Conservation (phyloP, 2,113 vertebrate genomes). For the Hydrochoerus hydrochaeris region DNA sequence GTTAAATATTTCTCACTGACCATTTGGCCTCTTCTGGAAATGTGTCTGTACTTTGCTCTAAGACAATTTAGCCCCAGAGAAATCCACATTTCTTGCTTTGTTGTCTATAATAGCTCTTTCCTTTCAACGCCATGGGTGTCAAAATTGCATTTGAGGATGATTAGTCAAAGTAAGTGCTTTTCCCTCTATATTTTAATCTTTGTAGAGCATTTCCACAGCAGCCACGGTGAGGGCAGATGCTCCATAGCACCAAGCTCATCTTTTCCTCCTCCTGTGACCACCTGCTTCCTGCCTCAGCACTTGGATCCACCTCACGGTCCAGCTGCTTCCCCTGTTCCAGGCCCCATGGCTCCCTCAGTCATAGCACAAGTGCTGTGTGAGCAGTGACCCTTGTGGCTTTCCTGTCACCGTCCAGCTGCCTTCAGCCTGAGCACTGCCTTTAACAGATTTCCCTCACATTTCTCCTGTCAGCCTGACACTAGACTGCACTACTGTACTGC, state of each 20-base stretch:
- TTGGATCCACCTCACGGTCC: conserved; percentile 49
- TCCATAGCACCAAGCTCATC: neutral
- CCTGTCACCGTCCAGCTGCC: conserved; percentile 78
- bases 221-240: conserved; percentile 59
- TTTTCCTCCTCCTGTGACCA: conserved; percentile 61
- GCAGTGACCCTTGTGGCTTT: conserved; percentile 73
- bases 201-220: neutral
- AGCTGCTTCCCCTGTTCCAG: conserved; percentile 62
- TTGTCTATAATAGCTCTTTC: neutral
- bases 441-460: conserved; percentile 66
- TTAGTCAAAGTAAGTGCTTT: conserved; percentile 73
- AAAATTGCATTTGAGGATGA: conserved; percentile 61
- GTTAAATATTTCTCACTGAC: neutral
- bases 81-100: conserved; percentile 34
- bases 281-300: conserved; percentile 79
- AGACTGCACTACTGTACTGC: neutral
- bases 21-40: neutral
- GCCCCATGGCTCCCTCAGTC: conserved; percentile 51
- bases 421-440: conserved; percentile 61
- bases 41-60: neutral
- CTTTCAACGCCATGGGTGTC: conserved; percentile 53
- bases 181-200: conserved; percentile 38
- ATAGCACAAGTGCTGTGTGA: conserved; percentile 69
- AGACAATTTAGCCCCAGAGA: conserved; percentile 39
- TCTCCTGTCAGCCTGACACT: conserved; percentile 49